Conservation (phyloP, 2,113 vertebrate genomes). For the Glareola pratincola region DNA sequence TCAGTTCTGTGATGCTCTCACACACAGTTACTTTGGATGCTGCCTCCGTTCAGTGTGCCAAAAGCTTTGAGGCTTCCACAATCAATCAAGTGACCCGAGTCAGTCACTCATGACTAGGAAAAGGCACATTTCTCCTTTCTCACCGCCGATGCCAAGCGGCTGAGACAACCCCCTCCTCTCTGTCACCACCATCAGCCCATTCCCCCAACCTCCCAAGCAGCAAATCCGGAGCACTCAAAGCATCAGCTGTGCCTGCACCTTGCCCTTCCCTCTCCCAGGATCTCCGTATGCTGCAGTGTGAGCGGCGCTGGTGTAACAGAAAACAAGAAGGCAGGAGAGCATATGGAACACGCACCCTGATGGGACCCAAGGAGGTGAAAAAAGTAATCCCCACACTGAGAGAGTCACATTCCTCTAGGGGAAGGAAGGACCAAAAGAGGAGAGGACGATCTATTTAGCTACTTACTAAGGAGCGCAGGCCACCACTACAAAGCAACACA, state of each 20-base stretch:
- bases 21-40: slow-evolving; percentile 11
- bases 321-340: not conserved
- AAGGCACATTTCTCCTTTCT: slow-evolving; percentile 51
- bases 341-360: not conserved
- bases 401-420: not conserved
- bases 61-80: slow-evolving; percentile 43
- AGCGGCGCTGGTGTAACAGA: not conserved
- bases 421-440: not conserved
- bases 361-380: not conserved
- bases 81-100: slow-evolving; percentile 56
- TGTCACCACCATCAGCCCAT: not conserved
- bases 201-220: not conserved
- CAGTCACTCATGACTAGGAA: slow-evolving; percentile 23
- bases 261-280: not conserved
- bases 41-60: not conserved
- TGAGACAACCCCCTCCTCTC: not conserved
- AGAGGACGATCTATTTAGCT: not conserved
- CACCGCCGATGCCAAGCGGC: not conserved
- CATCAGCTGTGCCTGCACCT: not conserved
- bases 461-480: not conserved
- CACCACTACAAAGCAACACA: not conserved
- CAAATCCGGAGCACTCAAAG: not conserved
- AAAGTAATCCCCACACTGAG: not conserved
- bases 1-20: not conserved
- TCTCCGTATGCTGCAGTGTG: not conserved